A percentile compares a stretch with the other conserved stretches of the same genome.
Evolutionary conservation across 2,888 invertebrate genomes (phyloP).

Genomic region (Dicranocentrus wangi): DNA sequence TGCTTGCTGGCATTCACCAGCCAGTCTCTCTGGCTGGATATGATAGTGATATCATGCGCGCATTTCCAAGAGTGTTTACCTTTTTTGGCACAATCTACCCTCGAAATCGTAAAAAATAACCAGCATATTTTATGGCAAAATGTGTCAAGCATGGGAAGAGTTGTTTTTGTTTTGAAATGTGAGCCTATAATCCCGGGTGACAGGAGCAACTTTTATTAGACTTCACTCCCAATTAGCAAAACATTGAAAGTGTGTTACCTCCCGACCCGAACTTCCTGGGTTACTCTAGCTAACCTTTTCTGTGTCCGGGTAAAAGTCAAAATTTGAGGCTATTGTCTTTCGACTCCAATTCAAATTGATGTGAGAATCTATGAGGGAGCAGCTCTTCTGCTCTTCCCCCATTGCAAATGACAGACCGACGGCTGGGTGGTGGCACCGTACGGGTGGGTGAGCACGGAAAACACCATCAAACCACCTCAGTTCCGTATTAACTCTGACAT

Average conservation of each 20-base stretch:
- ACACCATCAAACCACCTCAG: slow-evolving; percentile 27
- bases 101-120: too few relatives aligned
- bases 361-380: slow-evolving; percentile 12
- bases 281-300: too few relatives aligned
- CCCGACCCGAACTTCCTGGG: too few relatives aligned
- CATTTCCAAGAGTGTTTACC: slow-evolving; percentile 12
- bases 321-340: too few relatives aligned
- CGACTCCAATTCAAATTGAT: too few relatives aligned
- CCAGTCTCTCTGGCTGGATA: too few relatives aligned
- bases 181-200: slow-evolving; percentile 24
- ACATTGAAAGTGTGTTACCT: slow-evolving; percentile 2
- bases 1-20: too few relatives aligned
- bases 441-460: slow-evolving; percentile 40
- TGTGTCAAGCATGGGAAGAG: slow-evolving; percentile 18
- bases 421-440: slow-evolving; percentile 45
- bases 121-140: too few relatives aligned
- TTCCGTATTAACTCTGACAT: slow-evolving; percentile 35
- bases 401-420: slow-evolving; percentile 49
- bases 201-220: slow-evolving; percentile 20
- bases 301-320: too few relatives aligned
- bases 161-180: slow-evolving; percentile 2
- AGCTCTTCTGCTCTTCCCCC: not conserved
- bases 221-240: slow-evolving; percentile 29
- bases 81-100: slow-evolving; percentile 19
- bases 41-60: too few relatives aligned